Evolutionary conservation across 2,797 vertebrate genomes (phyloP).

Genomic region (Acrossocheilus wenchowensis): DNA sequence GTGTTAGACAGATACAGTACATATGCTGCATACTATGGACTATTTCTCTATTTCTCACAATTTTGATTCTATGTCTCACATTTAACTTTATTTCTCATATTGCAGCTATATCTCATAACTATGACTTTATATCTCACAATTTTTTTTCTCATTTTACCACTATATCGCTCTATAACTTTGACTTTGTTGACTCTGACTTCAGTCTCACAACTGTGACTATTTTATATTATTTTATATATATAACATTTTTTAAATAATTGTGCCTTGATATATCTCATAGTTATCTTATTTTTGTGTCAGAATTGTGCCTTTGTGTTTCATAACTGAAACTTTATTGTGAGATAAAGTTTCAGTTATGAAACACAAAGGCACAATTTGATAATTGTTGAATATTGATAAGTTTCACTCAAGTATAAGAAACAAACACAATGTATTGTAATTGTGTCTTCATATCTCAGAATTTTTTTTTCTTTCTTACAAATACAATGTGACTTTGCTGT

Average conservation of each 20-base stretch:
- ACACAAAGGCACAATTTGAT: no score
- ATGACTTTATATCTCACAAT: not conserved
- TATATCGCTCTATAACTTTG: not conserved
- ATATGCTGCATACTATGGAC: not conserved
- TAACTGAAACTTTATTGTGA: not conserved
- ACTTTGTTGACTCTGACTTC: not conserved
- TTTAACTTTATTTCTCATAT: not conserved
- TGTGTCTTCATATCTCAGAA: not conserved
- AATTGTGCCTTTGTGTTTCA: not conserved
- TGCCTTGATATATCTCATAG: not conserved
- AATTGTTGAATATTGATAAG: not conserved
- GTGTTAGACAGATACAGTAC: not conserved
- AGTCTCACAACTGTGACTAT: not conserved
- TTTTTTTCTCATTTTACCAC: not conserved
- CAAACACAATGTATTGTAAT: not conserved
- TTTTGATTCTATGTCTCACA: not conserved
- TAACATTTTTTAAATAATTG: not conserved
- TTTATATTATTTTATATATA: not conserved
- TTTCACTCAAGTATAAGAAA: not conserved
- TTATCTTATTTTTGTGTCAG: not conserved
- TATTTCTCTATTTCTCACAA: not conserved
- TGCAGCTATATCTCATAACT: not conserved
- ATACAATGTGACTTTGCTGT: not conserved
- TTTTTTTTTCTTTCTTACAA: not conserved
- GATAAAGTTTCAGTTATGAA: no score